Percentiles rank a stretch among this genome's conserved stretches.
These are phyloP conservation scores for Herminia tarsipennalis DNA, from an alignment of 2,888 invertebrate species.

Conservation along the genomic window DNA sequence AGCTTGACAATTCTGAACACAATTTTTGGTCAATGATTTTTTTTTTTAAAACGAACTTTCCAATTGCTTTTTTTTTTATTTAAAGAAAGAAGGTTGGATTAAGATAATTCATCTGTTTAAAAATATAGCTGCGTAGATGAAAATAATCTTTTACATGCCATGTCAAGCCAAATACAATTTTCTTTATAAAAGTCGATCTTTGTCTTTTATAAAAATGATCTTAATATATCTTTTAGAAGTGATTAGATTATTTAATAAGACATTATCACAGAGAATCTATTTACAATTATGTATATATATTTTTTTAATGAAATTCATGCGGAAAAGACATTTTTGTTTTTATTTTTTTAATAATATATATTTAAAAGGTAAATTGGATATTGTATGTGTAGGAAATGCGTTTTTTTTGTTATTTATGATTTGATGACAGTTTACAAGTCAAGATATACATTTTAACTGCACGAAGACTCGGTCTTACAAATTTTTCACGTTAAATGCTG, in stretches of 20 bases:
- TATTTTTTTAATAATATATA: slow-evolving; percentile 10
- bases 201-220: slow-evolving; percentile 10
- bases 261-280: slow-evolving; percentile 16
- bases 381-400: not conserved
- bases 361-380: not conserved
- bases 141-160: not conserved
- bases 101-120: not conserved
- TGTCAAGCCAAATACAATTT: slow-evolving; percentile 4
- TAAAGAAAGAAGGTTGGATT: not conserved
- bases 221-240: slow-evolving; percentile 25
- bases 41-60: not conserved
- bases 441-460: too few species aligned
- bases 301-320: slow-evolving; percentile 30
- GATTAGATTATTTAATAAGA: slow-evolving; percentile 11
- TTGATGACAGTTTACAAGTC: too few species aligned
- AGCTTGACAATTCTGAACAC: slow-evolving; percentile 4
- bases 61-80: not conserved
- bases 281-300: slow-evolving; percentile 9
- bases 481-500: slow-evolving; percentile 13
- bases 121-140: not conserved
- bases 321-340: too few species aligned
- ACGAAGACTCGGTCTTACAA: too few species aligned
- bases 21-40: not conserved
- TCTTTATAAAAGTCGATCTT: slow-evolving; percentile 25
- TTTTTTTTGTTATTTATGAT: not conserved